phyloP scores from a whole-genome alignment of 2,797 vertebrate species.

The Phoeniculus purpureus region DNA sequence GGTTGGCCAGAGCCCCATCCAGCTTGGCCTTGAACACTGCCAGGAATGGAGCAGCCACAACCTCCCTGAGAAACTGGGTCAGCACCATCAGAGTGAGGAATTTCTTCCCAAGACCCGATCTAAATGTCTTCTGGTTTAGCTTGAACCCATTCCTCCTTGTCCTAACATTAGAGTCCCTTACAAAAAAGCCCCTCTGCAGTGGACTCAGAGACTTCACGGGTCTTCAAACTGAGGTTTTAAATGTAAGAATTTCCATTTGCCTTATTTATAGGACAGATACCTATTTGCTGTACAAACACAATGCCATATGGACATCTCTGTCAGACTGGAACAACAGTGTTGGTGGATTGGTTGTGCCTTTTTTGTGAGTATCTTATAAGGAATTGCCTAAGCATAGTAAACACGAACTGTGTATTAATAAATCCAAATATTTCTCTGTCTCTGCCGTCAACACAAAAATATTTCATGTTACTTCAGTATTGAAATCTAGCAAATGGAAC shows the following conservation, averaged over 20 bases:
- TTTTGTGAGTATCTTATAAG: background rate
- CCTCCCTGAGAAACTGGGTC: too few relatives aligned
- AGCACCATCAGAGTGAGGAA: too few relatives aligned
- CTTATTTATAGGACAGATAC: background rate
- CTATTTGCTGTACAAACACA: too few relatives aligned
- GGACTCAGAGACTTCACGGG: too few relatives aligned
- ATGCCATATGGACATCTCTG: rapidly evolving
- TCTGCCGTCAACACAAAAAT: background rate
- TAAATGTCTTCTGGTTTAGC: too few relatives aligned
- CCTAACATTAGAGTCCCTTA: too few relatives aligned
- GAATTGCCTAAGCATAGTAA: background rate
- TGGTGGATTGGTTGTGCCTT: background rate
- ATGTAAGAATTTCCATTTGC: background rate
- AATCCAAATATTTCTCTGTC: background rate
- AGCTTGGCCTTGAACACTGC: too few relatives aligned
- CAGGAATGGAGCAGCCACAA: too few relatives aligned
- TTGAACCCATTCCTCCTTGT: too few relatives aligned
- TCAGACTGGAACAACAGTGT: background rate
- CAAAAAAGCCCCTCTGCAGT: too few relatives aligned
- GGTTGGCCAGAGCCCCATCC: too few relatives aligned
- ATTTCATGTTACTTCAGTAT: background rate
- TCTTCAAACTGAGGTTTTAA: background rate
- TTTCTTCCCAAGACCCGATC: too few relatives aligned
- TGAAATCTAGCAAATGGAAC: background rate
- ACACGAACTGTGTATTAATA: background rate